Evolutionary conservation across 2,113 vertebrate genomes (phyloP).

Genomic region (Glareola pratincola): DNA sequence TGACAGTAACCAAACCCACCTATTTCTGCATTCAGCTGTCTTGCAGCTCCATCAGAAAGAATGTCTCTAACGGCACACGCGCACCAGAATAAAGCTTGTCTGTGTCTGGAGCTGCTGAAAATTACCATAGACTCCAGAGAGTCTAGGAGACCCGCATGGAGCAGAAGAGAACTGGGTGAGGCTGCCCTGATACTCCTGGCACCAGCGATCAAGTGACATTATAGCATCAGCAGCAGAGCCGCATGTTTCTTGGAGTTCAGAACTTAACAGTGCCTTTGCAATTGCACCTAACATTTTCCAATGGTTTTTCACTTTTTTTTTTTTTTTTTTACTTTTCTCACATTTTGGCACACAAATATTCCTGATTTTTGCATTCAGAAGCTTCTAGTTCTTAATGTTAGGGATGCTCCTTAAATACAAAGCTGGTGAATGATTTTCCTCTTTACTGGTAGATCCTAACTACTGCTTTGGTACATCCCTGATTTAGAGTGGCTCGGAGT

Average conservation of each 20-base stretch:
- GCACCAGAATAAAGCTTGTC: constrained; percentile 62
- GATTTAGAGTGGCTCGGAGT: background rate
- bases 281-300: background rate
- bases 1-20: background rate
- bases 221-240: background rate
- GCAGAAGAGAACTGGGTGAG: constrained; percentile 70
- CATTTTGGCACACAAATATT: background rate
- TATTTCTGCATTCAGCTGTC: background rate
- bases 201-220: background rate
- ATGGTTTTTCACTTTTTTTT: background rate
- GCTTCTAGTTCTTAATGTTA: background rate
- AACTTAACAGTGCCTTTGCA: background rate
- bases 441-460: background rate
- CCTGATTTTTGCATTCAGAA: background rate
- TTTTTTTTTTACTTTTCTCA: background rate
- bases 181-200: constrained; percentile 47
- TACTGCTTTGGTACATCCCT: background rate
- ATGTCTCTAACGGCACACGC: background rate
- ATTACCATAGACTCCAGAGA: constrained; percentile 77
- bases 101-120: constrained; percentile 73
- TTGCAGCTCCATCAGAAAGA: background rate
- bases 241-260: background rate
- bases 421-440: background rate
- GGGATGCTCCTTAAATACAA: background rate
- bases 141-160: constrained; percentile 67